Evolutionary conservation across 1,140 invertebrate species (phyloP), one percentile per base, ranked within the genome.

Genomic region (Cardiocondyla obscurior): DNA sequence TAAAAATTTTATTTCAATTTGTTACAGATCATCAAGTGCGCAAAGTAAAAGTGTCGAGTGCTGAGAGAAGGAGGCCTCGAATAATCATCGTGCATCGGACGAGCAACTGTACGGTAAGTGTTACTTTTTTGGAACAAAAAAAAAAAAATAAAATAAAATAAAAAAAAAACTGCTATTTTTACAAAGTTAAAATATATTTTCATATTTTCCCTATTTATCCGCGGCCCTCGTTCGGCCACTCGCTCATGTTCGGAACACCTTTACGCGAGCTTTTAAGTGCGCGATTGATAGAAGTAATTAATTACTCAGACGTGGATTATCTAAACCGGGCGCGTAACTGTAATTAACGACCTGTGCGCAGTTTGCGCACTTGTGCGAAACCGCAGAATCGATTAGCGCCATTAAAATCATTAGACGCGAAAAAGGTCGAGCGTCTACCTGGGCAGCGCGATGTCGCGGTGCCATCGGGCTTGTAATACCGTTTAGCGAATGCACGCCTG

Each of bases 401-500:
- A 79, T 79, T 79, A 79, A 79, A 69, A 79, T 79, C 46, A 69
- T 69, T 67, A 67, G 46, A 79, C 49, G 36, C 42, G 74, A 79
- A 30, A 69, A 69, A 69, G 62, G 12, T n/a, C 30, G 62, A 30
- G 62, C 62, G 42, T 67, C 62, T 28, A 55, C 74, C 74, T 19
- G 60, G 36, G 22, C 33, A 53, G 74, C 60, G 60, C 39, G 74
- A 22, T 67, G 74, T 62, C 74, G 42, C n/a, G n/a, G n/a, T 64
- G 60, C 44, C 73, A 30, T 65, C 30, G 74, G 62, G 36, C n/a
- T 55, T 69, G 74, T 77, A 77, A 79, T 79, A 79, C 74, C 62
- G 74, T 79, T 79, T 67, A 69, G 74, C n/a, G 62, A 79, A 69
- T 69, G 46, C 74, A 33, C 55, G 72, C 14, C 62, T 55, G 46